phyloP scores from a whole-genome alignment of 2,888 invertebrate genomes.

The Ochropacha duplaris region DNA sequence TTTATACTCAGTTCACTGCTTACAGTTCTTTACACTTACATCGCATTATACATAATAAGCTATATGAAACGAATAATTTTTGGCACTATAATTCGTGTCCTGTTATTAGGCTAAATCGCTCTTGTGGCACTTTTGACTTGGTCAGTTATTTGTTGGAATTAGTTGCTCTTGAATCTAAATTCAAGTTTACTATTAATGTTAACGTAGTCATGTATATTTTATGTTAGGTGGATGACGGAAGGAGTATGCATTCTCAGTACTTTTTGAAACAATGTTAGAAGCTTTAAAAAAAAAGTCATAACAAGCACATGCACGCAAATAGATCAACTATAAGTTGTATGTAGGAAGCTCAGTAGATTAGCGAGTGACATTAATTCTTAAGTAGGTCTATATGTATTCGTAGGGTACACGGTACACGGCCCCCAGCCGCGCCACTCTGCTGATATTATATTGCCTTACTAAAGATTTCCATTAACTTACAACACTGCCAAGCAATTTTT shows the following conservation, averaged over 20 bases:
- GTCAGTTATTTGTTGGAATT: neutral
- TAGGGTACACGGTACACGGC: neutral
- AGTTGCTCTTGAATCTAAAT: neutral
- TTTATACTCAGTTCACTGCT: slow-evolving; percentile 18
- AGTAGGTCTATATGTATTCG: no score
- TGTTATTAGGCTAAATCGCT: neutral
- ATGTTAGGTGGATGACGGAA: no score
- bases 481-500: slow-evolving; percentile 28
- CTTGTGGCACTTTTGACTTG: neutral
- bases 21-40: slow-evolving; percentile 15
- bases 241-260: no score
- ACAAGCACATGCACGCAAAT: neutral
- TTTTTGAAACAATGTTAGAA: no score
- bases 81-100: neutral
- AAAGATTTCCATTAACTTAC: slow-evolving; percentile 57
- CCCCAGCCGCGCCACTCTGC: slow-evolving; percentile 19
- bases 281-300: neutral
- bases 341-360: neutral
- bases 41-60: neutral
- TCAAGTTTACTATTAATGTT: neutral
- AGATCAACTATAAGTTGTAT: neutral
- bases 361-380: neutral
- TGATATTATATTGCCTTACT: slow-evolving; percentile 36
- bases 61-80: neutral
- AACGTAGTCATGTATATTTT: neutral